Evolutionary conservation across 1,140 invertebrate genomes (phyloP).

Genomic region (Bradynema listronoti): DNA sequence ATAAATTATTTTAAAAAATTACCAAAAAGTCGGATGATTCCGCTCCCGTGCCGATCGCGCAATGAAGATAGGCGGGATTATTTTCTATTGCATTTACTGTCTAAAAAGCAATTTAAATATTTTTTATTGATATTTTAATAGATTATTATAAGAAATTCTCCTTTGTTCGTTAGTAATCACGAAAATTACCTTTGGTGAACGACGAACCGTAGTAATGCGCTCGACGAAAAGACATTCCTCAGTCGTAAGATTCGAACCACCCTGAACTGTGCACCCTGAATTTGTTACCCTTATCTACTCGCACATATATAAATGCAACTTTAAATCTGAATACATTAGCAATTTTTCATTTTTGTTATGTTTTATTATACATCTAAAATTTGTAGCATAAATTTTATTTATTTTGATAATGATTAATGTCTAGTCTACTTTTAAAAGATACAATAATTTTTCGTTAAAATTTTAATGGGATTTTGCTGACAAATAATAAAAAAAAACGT

Average conservation of each 20-base stretch:
- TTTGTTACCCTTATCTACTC: too few relatives aligned
- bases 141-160: not conserved
- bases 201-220: not conserved
- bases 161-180: not conserved
- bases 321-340: too few relatives aligned
- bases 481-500: too few relatives aligned
- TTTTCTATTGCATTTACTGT: slow-evolving; percentile 17
- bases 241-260: slow-evolving; percentile 5
- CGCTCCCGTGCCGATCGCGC: slow-evolving; percentile 9
- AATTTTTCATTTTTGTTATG: too few relatives aligned
- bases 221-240: slow-evolving; percentile 9
- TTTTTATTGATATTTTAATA: not conserved
- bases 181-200: slow-evolving; percentile 4
- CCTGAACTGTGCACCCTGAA: too few relatives aligned
- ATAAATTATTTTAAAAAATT: not conserved
- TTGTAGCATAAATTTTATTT: too few relatives aligned
- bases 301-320: too few relatives aligned
- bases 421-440: too few relatives aligned
- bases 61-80: slow-evolving; percentile 30
- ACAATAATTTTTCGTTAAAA: too few relatives aligned
- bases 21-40: slow-evolving; percentile 7
- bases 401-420: too few relatives aligned
- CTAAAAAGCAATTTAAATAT: slow-evolving; percentile 1
- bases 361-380: too few relatives aligned
- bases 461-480: too few relatives aligned